Evolutionary conservation across 2,113 vertebrate species (phyloP), one percentile per base, ranked within the genome.

Genomic region (Dasypus novemcinctus): DNA sequence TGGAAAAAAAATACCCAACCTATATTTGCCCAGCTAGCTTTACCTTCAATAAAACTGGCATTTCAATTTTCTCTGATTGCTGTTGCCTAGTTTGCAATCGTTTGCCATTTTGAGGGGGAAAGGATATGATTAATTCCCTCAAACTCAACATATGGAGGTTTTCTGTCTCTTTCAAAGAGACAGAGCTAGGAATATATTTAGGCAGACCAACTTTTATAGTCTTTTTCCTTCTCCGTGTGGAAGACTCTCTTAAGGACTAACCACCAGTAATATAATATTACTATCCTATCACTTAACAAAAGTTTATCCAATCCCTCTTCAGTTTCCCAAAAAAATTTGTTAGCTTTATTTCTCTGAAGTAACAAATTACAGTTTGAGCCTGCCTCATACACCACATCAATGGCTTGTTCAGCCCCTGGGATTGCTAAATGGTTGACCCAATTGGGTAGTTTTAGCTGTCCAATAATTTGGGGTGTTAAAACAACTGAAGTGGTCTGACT

Each of bases 311-410:
- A 81, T 87, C 66, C 61, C 49, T 95, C 84, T 92, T 74, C 59
- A 68, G 85, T 96, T 97, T 96, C 76, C 94, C 61, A 92, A 96
- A 96, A 93, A 93, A 96, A 95, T 96, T 52, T 93, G 61, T 95
- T 92, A 93, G 75, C 63, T 96, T 96, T 94, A 36, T 90, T 96
- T 91, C 93, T 95, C 92, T 91, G 90, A 93, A 96, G 87, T 78
- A 94, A 94, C 54, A 93, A 96, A 93, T 87, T 87, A 92, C 29
- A 74, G 72, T 68, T 54, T 41, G 64, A 93, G 83, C 43, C 82
- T 76, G 83, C 57, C 68, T 93, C 80, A 52, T 12, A 63, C 4
- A 95, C 96, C 95, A 97, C 95, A 93, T 95, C 95, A 96, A 83
- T 96, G 87, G 38, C 64, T 91, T 29, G 33, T 9, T 86, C 41